A percentile compares a stretch with the other conserved stretches of the same genome.
These are phyloP conservation scores for Bombyx huttoni DNA, from an alignment of 2,888 invertebrate genomes.

Conservation along the genomic window DNA sequence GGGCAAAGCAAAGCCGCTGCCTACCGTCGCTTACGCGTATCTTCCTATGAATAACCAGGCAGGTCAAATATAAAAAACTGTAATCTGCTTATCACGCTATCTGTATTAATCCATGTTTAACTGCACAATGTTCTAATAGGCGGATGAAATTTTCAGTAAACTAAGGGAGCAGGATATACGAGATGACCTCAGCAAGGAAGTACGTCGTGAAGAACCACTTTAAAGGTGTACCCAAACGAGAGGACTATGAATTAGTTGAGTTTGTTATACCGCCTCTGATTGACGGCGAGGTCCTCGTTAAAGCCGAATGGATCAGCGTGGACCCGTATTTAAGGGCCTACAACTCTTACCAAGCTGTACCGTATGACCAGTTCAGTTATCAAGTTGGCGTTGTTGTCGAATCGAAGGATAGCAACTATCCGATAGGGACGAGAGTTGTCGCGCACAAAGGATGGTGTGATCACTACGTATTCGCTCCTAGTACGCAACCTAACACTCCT, in stretches of 20 bases:
- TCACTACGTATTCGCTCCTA: conserved; percentile 12
- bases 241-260: conserved; percentile 72
- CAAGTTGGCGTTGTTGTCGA: conserved; percentile 60
- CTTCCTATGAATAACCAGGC: no score
- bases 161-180: not conserved
- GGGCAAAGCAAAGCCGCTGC: no score
- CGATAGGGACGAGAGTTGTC: conserved; percentile 72
- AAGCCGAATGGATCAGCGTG: conserved; percentile 32
- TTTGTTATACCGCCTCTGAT: conserved; percentile 71
- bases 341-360: not conserved
- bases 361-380: not conserved
- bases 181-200: conserved; percentile 42
- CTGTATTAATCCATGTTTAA: no score
- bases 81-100: no score
- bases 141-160: not conserved
- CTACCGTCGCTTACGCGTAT: no score
- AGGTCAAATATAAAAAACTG: no score
- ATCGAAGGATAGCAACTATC: conserved; percentile 72
- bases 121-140: no score
- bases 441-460: conserved; percentile 48
- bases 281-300: conserved; percentile 55
- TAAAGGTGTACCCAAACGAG: conserved; percentile 66
- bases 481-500: not conserved
- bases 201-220: conserved; percentile 71
- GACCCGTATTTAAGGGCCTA: conserved; percentile 20